Conservation (phyloP, 2,113 vertebrate genomes). For the Oncorhynchus clarkii region DNA sequence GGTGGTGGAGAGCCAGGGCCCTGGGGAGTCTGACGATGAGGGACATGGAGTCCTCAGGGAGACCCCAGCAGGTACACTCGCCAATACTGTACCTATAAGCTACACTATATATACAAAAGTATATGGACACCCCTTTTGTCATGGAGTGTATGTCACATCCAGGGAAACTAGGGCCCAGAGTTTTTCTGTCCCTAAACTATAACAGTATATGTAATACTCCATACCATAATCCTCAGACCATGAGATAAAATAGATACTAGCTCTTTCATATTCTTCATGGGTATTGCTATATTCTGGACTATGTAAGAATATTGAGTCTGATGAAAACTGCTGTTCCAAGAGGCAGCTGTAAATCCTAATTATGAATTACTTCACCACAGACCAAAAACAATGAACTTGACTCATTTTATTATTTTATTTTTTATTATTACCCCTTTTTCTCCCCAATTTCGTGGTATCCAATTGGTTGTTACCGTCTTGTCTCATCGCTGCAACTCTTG, state of each 20-base stretch:
- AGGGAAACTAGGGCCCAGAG: no score
- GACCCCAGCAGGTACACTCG: constrained; percentile 75
- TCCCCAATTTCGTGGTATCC: no score
- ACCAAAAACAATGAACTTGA: not conserved
- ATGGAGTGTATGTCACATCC: no score
- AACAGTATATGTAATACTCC: no score
- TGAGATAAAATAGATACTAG: not conserved
- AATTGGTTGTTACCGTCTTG: no score
- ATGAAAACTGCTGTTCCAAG: not conserved
- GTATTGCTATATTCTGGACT: not conserved
- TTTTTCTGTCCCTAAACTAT: no score
- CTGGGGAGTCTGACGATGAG: constrained; percentile 83
- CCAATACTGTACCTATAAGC: not conserved
- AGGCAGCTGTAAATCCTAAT: not conserved
- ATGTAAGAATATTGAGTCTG: not conserved
- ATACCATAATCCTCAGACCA: no score
- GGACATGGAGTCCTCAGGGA: constrained; percentile 75
- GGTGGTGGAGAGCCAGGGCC: constrained; percentile 79
- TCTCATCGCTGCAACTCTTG: no score
- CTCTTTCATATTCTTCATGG: not conserved
- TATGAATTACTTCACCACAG: not conserved
- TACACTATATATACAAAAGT: no score
- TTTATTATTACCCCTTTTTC: no score
- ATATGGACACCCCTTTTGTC: no score
- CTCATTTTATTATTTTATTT: not conserved